phyloP scores from a whole-genome alignment of 2,888 invertebrate species.

The Nomada fabriciana region DNA sequence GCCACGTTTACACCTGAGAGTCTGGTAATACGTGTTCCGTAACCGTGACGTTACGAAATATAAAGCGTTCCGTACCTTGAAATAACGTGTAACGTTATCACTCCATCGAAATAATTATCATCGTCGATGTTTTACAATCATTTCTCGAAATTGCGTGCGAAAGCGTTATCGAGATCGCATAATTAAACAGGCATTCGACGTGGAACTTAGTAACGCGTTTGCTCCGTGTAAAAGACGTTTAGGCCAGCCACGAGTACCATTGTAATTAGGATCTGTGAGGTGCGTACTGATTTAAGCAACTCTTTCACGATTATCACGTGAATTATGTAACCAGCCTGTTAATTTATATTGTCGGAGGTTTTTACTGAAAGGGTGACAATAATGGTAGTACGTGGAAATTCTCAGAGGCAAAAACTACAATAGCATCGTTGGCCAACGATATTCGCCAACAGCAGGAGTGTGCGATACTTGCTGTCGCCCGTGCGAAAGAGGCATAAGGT shows the following conservation, averaged over 20 bases:
- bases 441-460: background rate
- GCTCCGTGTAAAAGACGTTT: constrained; percentile 15
- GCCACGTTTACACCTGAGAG: background rate
- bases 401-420: background rate
- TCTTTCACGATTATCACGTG: constrained; percentile 5
- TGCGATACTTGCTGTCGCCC: background rate
- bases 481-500: constrained; percentile 25
- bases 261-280: constrained; percentile 1
- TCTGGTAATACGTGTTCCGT: background rate
- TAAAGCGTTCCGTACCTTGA: constrained; percentile 10
- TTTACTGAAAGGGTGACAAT: background rate
- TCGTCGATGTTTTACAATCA: constrained; percentile 23
- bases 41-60: constrained; percentile 32
- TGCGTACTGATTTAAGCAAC: background rate
- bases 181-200: constrained; percentile 30
- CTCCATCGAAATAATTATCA: constrained; percentile 44
- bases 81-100: constrained; percentile 22
- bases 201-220: constrained; percentile 12
- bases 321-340: background rate
- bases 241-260: constrained; percentile 9
- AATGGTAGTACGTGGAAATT: constrained; percentile 5
- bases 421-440: background rate
- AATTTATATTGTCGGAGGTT: background rate
- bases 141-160: constrained; percentile 33
- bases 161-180: constrained; percentile 21